These are phyloP conservation scores for Ciconia nigra DNA, from an alignment of 2,797 vertebrate genomes.

Conservation along the genomic window DNA sequence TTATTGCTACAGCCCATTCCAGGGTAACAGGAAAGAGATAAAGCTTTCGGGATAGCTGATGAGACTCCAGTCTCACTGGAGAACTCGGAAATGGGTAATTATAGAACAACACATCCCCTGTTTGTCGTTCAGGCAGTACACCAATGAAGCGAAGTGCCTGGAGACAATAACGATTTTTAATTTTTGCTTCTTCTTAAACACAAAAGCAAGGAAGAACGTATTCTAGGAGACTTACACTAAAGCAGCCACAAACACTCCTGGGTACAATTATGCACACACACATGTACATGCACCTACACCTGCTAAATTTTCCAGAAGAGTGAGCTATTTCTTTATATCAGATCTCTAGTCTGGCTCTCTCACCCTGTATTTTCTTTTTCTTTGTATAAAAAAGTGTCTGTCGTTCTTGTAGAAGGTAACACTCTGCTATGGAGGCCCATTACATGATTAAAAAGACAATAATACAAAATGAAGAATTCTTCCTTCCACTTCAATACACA, in stretches of 20 bases:
- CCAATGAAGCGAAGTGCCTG: background rate
- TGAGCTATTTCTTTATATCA: background rate
- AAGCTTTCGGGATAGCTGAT: background rate
- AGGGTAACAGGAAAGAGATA: background rate
- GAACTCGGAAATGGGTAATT: background rate
- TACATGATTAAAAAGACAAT: background rate
- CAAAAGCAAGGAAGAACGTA: background rate
- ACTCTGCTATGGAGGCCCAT: background rate
- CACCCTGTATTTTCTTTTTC: background rate
- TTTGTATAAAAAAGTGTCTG: background rate
- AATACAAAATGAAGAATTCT: background rate
- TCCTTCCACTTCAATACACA: background rate
- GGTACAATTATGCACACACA: background rate
- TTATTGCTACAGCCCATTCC: background rate
- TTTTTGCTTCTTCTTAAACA: background rate
- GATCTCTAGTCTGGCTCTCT: background rate
- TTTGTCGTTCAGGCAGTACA: background rate
- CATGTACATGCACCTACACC: background rate
- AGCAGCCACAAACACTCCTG: accelerated
- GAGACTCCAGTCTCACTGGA: background rate
- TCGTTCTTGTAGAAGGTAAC: background rate
- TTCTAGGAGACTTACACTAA: background rate
- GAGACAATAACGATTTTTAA: background rate
- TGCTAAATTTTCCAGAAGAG: background rate
- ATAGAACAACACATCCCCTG: background rate